Conservation (phyloP, 2,113 vertebrate genomes). For the Opisthocomus hoazin region DNA sequence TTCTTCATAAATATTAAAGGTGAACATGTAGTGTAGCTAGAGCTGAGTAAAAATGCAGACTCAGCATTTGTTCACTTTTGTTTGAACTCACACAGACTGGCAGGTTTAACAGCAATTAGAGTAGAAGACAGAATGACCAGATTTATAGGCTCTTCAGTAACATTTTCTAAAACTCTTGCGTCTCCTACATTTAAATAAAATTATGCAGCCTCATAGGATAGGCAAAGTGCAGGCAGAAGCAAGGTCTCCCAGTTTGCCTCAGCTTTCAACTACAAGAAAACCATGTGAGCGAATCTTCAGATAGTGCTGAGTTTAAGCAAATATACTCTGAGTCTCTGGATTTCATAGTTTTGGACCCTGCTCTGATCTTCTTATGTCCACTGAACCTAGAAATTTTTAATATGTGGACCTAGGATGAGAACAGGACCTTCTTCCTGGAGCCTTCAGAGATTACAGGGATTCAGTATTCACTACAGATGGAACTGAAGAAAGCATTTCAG, state of each 20-base stretch:
- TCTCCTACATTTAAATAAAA: background rate
- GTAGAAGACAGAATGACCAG: background rate
- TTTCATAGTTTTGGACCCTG: background rate
- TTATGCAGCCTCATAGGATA: background rate
- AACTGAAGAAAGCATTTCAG: background rate
- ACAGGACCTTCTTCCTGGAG: background rate
- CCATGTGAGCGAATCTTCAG: background rate
- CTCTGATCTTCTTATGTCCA: background rate
- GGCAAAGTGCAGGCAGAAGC: background rate
- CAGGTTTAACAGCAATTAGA: background rate
- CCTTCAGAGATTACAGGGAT: background rate
- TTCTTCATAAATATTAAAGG: slow-evolving; percentile 36
- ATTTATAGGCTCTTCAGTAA: background rate
- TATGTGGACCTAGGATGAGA: background rate
- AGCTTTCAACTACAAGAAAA: background rate
- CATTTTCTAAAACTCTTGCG: background rate
- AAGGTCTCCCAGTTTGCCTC: background rate
- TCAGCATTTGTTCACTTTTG: background rate
- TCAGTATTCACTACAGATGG: background rate
- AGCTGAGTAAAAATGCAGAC: background rate
- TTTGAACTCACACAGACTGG: background rate
- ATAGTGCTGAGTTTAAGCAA: background rate
- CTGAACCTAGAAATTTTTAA: background rate
- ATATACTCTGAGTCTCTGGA: background rate
- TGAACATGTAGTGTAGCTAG: background rate